These are phyloP conservation scores for Tragelaphus imberbis DNA, from an alignment of 2,113 vertebrate species.

Conservation along the genomic window DNA sequence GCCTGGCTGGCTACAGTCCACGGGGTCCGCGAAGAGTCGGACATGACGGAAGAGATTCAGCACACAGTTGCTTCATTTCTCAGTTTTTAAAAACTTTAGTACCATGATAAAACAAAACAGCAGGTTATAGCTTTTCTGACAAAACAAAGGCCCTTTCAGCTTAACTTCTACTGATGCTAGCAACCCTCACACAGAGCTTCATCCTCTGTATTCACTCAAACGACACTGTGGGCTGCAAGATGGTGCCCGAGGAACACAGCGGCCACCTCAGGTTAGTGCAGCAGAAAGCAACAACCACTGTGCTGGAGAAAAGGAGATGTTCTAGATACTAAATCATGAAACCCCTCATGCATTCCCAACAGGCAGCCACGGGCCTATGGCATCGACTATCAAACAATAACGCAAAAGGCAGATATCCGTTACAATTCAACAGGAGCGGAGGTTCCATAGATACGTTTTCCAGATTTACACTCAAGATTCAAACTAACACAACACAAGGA, in stretches of 20 bases:
- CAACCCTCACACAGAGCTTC: neutral
- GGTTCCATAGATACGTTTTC: no score
- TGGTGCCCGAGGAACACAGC: neutral
- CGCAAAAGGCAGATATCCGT: neutral
- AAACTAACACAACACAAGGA: neutral
- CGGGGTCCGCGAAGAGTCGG: neutral
- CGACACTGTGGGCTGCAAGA: neutral
- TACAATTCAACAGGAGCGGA: neutral
- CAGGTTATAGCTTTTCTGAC: conserved; percentile 45
- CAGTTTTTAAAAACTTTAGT: neutral
- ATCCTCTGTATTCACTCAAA: neutral
- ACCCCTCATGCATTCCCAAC: neutral
- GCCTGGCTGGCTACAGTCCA: neutral
- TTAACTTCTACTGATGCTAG: neutral
- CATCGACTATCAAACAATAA: fast-evolving
- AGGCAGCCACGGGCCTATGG: neutral
- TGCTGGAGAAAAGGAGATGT: neutral
- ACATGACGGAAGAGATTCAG: fast-evolving
- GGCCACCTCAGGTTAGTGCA: neutral
- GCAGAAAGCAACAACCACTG: neutral
- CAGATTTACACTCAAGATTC: neutral
- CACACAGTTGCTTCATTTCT: neutral
- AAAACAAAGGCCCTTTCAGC: conserved; percentile 71
- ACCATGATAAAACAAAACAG: neutral
- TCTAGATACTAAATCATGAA: neutral